Evolutionary conservation across 2,888 invertebrate species (phyloP).

Genomic region (Sesamia inferens): DNA sequence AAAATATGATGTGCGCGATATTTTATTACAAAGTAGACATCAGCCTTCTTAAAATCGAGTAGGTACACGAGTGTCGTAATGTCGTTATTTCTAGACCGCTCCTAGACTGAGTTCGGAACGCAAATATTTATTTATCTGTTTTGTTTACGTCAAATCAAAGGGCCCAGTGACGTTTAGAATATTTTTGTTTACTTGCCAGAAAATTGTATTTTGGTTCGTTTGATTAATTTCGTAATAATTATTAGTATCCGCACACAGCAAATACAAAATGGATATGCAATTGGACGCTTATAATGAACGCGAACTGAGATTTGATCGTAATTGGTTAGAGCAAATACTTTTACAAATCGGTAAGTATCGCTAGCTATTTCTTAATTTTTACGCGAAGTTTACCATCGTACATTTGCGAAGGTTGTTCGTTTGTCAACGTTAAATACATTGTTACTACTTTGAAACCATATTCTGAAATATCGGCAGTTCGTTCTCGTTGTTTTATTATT

Average conservation of each 20-base stretch:
- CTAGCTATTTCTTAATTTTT: not conserved
- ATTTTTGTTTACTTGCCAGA: slow-evolving; percentile 65
- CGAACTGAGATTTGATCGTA: slow-evolving; percentile 71
- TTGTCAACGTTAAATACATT: not conserved
- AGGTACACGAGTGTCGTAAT: not conserved
- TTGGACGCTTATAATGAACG: slow-evolving; percentile 65
- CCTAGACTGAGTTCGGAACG: not conserved
- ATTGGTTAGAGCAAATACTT: slow-evolving; percentile 76
- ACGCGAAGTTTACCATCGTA: not conserved
- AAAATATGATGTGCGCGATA: not conserved
- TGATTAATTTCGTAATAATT: slow-evolving; percentile 46
- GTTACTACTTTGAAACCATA: not conserved
- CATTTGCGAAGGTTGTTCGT: not conserved
- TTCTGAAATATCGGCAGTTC: not conserved
- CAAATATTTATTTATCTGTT: slow-evolving; percentile 5
- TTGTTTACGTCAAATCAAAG: slow-evolving; percentile 36
- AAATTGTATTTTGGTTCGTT: slow-evolving; percentile 41
- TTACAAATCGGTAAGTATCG: slow-evolving; percentile 76
- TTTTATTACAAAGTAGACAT: not conserved
- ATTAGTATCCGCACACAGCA: slow-evolving; percentile 3
- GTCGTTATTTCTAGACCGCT: not conserved
- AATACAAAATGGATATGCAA: slow-evolving; percentile 61
- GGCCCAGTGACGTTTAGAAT: slow-evolving; percentile 37
- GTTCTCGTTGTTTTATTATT: too few relatives aligned
- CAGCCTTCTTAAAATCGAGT: not conserved